A percentile compares a stretch with the other conserved stretches of the same genome.
These are phyloP conservation scores for pig (Sus scrofa) DNA, from an alignment of 2,113 vertebrate species.

Conservation along the genomic window DNA sequence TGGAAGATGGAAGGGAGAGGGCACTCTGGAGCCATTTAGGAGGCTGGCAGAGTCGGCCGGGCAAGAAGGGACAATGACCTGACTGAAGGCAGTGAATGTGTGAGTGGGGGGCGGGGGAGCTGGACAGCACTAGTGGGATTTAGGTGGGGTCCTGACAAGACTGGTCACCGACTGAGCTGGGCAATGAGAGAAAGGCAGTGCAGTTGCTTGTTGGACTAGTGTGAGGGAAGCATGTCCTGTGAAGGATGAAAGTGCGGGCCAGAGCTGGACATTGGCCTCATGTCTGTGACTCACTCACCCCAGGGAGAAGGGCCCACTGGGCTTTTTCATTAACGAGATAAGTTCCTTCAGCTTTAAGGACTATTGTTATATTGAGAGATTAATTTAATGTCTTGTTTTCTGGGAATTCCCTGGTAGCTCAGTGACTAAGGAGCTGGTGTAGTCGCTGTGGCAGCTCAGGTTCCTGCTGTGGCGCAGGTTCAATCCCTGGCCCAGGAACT, in stretches of 20 bases:
- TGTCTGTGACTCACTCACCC: not conserved
- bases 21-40: not conserved
- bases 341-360: not conserved
- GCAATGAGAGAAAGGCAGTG: not conserved
- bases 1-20: not conserved
- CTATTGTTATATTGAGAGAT: not conserved
- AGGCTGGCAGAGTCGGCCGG: not conserved
- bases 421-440: too few species aligned
- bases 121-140: accelerated
- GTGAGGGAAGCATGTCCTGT: not conserved
- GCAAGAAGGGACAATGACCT: not conserved
- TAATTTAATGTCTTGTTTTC: not conserved
- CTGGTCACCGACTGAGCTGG: not conserved
- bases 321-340: not conserved
- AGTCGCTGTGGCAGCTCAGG: too few species aligned
- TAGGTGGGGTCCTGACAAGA: not conserved
- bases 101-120: not conserved
- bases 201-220: too few species aligned
- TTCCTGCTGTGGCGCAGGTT: too few species aligned
- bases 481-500: too few species aligned
- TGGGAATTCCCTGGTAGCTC: too few species aligned
- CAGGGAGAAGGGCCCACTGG: not conserved
- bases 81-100: not conserved
- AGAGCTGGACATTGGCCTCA: not conserved
- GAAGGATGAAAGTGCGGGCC: not conserved